phyloP scores from a whole-genome alignment of 2,888 invertebrate genomes.

The Conomelus anceps region DNA sequence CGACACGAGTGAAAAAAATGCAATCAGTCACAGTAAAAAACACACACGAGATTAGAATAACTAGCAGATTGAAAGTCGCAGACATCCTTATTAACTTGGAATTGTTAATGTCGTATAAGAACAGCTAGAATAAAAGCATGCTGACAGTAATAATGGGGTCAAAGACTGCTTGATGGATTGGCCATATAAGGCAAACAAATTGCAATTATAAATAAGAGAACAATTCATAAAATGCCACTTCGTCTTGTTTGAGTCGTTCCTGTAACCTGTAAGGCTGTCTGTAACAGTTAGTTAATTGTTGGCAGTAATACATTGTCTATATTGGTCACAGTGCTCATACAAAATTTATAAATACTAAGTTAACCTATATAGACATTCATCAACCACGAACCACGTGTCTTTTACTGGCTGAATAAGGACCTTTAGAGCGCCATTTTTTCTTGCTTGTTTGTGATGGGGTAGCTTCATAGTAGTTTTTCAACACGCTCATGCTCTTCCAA shows the following conservation, averaged over 20 bases:
- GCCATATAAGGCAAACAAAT: not conserved
- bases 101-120: not conserved
- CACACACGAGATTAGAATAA: not conserved
- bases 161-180: not conserved
- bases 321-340: not conserved
- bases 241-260: not conserved
- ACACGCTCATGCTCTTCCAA: not conserved
- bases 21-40: not conserved
- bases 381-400: not conserved
- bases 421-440: not conserved
- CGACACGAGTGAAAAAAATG: not conserved
- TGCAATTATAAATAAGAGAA: not conserved
- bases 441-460: not conserved
- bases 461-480: not conserved
- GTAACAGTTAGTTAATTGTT: not conserved
- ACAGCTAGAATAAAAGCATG: not conserved
- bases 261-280: too few relatives aligned
- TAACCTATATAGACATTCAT: not conserved
- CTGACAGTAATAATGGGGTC: not conserved
- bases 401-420: not conserved
- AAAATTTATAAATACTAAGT: not conserved
- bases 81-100: not conserved
- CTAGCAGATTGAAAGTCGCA: not conserved
- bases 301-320: not conserved
- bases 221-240: not conserved